These are phyloP conservation scores for Gryllus bimaculatus DNA, from an alignment of 1,140 invertebrate genomes.

Conservation along the genomic window DNA sequence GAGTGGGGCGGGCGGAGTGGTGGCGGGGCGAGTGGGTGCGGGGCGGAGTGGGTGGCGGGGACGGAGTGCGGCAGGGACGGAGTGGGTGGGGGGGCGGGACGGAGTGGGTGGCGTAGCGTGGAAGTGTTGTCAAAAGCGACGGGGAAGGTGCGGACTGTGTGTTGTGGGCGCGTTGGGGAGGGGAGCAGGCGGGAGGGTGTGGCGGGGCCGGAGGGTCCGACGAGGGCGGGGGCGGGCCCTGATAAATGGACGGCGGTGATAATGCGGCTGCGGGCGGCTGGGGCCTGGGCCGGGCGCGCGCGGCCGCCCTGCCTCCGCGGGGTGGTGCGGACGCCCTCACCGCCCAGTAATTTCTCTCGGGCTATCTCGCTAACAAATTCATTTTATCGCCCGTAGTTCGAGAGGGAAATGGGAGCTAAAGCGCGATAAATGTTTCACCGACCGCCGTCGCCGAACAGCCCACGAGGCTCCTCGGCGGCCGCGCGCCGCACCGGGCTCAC, in stretches of 20 bases:
- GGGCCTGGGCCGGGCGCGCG: too few species aligned
- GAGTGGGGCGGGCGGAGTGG: too few species aligned
- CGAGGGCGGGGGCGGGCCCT: background rate
- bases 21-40: too few species aligned
- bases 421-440: slow-evolving; percentile 9
- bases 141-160: background rate
- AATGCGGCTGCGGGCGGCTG: background rate
- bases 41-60: too few species aligned
- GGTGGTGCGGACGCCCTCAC: background rate
- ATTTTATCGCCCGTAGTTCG: slow-evolving; percentile 13
- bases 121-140: background rate
- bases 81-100: background rate
- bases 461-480: background rate
- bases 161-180: background rate
- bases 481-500: background rate
- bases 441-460: background rate
- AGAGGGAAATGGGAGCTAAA: slow-evolving; percentile 10
- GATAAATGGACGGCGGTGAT: background rate
- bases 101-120: too few species aligned
- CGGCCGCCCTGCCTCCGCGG: background rate
- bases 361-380: slow-evolving; percentile 16
- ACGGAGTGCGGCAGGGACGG: background rate
- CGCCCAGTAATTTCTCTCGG: slow-evolving; percentile 2
- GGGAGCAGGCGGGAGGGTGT: background rate
- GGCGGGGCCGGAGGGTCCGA: background rate